Percentiles rank a stretch among this genome's conserved stretches.
Conservation (phyloP, 2,888 invertebrate species). For the Tiphia femorata region DNA sequence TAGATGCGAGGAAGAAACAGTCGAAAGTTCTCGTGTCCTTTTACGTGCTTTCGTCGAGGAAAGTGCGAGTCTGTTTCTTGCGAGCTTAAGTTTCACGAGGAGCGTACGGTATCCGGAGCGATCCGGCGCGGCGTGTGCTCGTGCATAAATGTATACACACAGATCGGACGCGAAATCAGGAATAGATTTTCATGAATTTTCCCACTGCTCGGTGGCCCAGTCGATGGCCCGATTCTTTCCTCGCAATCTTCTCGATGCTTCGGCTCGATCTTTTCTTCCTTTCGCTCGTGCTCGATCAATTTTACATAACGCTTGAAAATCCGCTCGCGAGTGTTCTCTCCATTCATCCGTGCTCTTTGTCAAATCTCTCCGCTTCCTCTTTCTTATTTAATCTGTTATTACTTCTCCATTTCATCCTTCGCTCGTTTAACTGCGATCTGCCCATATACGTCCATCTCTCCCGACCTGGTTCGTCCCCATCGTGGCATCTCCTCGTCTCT, state of each 20-base stretch:
- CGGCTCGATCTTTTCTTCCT: not conserved
- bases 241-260: slow-evolving; percentile 2
- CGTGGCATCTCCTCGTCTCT: slow-evolving; percentile 13
- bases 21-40: no score
- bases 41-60: no score
- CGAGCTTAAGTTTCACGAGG: no score
- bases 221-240: slow-evolving; percentile 31
- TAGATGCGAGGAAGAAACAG: no score
- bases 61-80: no score
- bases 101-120: no score
- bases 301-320: no score
- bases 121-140: no score
- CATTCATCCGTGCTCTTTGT: not conserved
- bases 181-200: slow-evolving; percentile 61
- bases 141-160: slow-evolving; percentile 37
- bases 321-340: not conserved
- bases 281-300: not conserved
- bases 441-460: slow-evolving; percentile 14
- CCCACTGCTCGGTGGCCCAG: slow-evolving; percentile 27
- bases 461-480: slow-evolving; percentile 10
- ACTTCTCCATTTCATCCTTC: not conserved
- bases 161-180: slow-evolving; percentile 42
- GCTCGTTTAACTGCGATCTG: no score
- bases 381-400: no score
- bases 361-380: not conserved